Evolutionary conservation across 2,797 vertebrate species (phyloP).

Genomic region (Bucorvus abyssinicus): DNA sequence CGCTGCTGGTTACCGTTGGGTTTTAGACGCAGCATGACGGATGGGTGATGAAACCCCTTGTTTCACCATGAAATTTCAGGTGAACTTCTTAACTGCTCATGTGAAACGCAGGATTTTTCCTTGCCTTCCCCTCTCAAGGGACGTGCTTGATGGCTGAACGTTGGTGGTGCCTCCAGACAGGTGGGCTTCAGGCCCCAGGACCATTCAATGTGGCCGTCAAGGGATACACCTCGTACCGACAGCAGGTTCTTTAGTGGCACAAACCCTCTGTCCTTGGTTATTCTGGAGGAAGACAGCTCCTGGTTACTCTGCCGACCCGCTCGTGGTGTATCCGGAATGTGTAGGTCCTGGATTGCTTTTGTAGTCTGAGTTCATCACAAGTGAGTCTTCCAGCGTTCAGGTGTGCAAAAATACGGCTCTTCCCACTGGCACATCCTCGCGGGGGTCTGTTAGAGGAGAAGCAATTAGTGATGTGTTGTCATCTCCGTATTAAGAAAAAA

Average conservation of each 20-base stretch:
- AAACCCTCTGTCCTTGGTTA: background rate
- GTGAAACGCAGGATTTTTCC: background rate
- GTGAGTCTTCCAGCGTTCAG: background rate
- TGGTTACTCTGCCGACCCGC: background rate
- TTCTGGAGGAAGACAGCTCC: background rate
- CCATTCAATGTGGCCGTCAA: too few relatives aligned
- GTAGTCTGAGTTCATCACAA: background rate
- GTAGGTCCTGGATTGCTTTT: background rate
- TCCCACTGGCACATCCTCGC: background rate
- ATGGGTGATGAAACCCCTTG: background rate
- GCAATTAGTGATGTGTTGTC: background rate
- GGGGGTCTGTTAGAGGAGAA: background rate
- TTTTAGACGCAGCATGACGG: background rate
- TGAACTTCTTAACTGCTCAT: background rate
- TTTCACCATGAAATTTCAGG: background rate
- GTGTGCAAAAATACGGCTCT: background rate
- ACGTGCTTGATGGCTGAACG: accelerated
- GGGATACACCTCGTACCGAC: too few relatives aligned
- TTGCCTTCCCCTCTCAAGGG: background rate
- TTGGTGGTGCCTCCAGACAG: background rate
- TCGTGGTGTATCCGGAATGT: background rate
- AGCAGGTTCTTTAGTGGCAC: background rate
- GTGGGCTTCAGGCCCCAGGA: background rate
- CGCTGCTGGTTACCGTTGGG: accelerated
- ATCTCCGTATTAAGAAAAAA: too few relatives aligned